These are phyloP conservation scores for Dicranocentrus wangi DNA, from an alignment of 2,888 invertebrate genomes.

Conservation along the genomic window DNA sequence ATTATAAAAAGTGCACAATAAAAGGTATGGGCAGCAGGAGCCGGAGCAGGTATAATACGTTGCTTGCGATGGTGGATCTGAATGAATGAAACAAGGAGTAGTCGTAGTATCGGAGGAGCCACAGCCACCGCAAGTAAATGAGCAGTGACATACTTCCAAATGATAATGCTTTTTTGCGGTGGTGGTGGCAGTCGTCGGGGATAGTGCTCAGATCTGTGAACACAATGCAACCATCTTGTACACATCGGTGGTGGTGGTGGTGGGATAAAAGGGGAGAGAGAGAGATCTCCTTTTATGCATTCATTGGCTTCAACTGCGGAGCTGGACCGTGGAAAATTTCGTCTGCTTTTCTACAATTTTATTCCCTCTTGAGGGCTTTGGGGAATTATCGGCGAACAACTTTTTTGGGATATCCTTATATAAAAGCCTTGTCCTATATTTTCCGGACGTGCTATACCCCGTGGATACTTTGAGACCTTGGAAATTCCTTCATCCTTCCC, in stretches of 20 bases:
- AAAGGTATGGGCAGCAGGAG: too few relatives aligned
- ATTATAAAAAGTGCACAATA: background rate
- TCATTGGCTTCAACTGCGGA: conserved; percentile 6
- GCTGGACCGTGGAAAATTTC: conserved; percentile 56
- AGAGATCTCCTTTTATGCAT: conserved; percentile 16
- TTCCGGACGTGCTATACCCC: too few relatives aligned
- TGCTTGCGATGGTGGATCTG: background rate
- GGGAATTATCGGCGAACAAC: conserved; percentile 56
- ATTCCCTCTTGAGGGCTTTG: conserved; percentile 58
- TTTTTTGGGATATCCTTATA: conserved; percentile 23
- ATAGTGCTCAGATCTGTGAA: too few relatives aligned
- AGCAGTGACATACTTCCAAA: conserved; percentile 36
- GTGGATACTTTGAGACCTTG: too few relatives aligned
- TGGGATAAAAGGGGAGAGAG: background rate
- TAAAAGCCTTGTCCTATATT: background rate
- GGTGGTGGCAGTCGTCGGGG: too few relatives aligned
- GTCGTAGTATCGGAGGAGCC: too few relatives aligned
- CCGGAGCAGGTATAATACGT: too few relatives aligned
- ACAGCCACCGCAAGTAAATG: conserved; percentile 27
- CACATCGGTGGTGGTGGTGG: too few relatives aligned
- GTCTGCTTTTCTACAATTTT: conserved; percentile 52
- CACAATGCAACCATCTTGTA: background rate
- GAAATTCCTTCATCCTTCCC: too few relatives aligned
- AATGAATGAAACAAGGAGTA: background rate
- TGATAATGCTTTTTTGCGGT: conserved; percentile 11